Conservation (phyloP, 2,113 vertebrate species). For the Lepidothrix coronata region DNA sequence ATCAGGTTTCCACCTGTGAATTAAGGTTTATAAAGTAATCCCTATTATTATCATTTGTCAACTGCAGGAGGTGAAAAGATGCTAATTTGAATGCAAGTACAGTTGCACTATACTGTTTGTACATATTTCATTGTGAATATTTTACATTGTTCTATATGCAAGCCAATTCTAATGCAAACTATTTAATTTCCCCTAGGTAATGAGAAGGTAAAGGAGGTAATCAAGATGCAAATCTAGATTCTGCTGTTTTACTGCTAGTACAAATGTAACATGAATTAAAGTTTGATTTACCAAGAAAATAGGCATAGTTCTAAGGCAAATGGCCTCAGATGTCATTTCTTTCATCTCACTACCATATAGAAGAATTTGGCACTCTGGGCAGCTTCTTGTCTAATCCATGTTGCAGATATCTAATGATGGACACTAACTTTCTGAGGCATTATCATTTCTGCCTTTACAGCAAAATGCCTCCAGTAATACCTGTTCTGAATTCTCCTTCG, state of each 20-base stretch:
- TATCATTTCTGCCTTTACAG: neutral
- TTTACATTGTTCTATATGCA: constrained; percentile 40
- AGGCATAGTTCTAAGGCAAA: neutral
- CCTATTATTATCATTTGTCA: constrained; percentile 40
- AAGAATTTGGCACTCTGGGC: neutral
- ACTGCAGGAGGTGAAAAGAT: neutral
- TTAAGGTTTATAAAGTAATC: constrained; percentile 36
- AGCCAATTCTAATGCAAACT: constrained; percentile 46
- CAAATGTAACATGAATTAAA: neutral
- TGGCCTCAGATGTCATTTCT: neutral
- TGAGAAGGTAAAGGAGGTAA: constrained; percentile 51
- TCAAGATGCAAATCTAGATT: constrained; percentile 56
- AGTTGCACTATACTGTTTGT: neutral
- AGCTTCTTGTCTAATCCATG: neutral
- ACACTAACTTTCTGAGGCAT: neutral
- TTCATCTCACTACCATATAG: neutral
- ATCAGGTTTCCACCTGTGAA: neutral
- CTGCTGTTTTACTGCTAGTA: neutral
- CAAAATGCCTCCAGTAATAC: neutral
- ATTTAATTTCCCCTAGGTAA: constrained; percentile 61
- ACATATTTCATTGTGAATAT: constrained; percentile 53
- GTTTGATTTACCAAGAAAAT: constrained; percentile 5
- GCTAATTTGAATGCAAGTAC: constrained; percentile 29
- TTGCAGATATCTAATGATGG: neutral
- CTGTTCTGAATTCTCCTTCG: neutral